Conservation (phyloP, 2,113 vertebrate genomes). For the Thalassarche chlororhynchos region DNA sequence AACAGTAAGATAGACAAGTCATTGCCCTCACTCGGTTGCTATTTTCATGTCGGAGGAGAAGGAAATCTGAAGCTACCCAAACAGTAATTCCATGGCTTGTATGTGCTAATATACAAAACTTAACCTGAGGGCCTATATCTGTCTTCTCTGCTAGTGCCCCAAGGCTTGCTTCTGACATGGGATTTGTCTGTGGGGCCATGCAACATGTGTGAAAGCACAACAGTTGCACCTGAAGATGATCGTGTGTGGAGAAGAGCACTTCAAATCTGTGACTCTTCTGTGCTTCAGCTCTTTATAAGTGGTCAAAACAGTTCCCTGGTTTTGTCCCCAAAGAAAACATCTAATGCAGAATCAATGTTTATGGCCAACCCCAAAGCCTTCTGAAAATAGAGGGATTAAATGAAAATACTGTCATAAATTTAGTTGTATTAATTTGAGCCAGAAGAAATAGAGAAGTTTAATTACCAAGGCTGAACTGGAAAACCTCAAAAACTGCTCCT, state of each 20-base stretch:
- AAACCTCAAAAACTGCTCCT: conserved; percentile 30
- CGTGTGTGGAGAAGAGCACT: background rate
- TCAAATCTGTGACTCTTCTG: background rate
- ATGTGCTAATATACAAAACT: background rate
- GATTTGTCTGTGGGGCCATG: background rate
- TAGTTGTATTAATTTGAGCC: background rate
- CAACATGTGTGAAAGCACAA: background rate
- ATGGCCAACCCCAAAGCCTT: background rate
- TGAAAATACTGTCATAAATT: conserved; percentile 34
- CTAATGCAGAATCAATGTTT: background rate
- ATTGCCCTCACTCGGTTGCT: background rate
- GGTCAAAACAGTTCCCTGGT: background rate
- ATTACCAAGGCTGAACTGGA: background rate
- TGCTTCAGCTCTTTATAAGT: background rate
- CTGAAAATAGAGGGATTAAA: conserved; percentile 36
- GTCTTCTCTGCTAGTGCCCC: background rate
- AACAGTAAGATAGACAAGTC: background rate
- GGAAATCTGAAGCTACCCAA: background rate
- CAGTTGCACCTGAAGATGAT: background rate
- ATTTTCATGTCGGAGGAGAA: background rate
- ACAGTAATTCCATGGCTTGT: background rate
- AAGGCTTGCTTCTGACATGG: background rate
- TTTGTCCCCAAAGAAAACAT: background rate
- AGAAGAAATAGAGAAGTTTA: conserved; percentile 25
- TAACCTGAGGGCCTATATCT: background rate